A percentile compares a stretch with the other conserved stretches of the same genome.
Evolutionary conservation across 2,113 vertebrate genomes (phyloP).

Genomic region (Natator depressus): DNA sequence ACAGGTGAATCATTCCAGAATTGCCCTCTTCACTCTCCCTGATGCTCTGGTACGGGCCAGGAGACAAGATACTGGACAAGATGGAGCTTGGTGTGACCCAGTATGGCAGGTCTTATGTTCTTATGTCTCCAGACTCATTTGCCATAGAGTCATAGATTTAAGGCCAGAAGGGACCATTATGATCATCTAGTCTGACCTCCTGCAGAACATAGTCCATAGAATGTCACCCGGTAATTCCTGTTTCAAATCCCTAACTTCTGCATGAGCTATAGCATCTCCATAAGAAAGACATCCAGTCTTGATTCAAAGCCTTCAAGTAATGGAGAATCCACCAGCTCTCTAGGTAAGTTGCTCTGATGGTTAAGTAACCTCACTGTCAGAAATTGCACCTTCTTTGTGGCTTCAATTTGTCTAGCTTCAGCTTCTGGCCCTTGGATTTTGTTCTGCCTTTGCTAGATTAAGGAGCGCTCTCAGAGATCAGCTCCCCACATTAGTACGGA

Average conservation of each 20-base stretch:
- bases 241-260: neutral
- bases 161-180: neutral
- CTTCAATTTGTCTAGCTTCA: neutral
- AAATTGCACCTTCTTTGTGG: neutral
- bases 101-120: neutral
- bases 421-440: neutral
- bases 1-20: neutral
- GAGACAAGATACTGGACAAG: neutral
- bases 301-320: neutral
- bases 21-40: neutral
- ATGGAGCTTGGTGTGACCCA: neutral
- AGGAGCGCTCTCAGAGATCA: neutral
- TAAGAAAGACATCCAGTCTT: neutral
- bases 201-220: neutral
- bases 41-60: neutral
- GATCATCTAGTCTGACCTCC: neutral
- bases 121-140: neutral
- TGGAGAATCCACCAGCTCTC: neutral
- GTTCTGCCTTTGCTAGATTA: neutral
- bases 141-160: neutral
- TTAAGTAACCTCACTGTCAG: no score
- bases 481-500: neutral
- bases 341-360: no score
- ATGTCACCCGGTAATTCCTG: neutral
- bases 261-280: neutral